Conservation (phyloP, 2,888 invertebrate species). For the Phrixothrix hirtus region DNA sequence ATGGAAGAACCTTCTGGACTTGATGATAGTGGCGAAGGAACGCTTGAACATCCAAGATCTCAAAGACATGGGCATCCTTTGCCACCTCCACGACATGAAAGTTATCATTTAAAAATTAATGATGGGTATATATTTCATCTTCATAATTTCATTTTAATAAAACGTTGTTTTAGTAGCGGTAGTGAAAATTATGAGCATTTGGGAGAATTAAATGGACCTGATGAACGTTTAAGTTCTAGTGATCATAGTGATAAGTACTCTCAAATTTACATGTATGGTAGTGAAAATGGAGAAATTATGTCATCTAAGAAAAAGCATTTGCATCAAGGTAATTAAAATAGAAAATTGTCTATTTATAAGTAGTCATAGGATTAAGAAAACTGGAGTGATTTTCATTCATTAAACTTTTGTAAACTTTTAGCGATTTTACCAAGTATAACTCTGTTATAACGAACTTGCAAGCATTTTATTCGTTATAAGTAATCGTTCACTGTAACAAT, state of each 20-base stretch:
- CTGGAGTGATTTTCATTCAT: too few relatives aligned
- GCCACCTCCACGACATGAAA: slow-evolving; percentile 77
- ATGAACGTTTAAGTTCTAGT: slow-evolving; percentile 63
- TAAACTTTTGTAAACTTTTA: background rate
- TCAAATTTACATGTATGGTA: slow-evolving; percentile 67
- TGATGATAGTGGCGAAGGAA: slow-evolving; percentile 71
- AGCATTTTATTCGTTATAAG: too few relatives aligned
- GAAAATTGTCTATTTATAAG: too few relatives aligned
- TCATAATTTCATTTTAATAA: slow-evolving; percentile 1
- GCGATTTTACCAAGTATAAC: too few relatives aligned
- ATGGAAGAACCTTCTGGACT: slow-evolving; percentile 71
- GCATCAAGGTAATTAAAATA: slow-evolving; percentile 35
- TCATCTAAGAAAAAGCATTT: slow-evolving; percentile 42
- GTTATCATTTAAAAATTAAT: slow-evolving; percentile 71
- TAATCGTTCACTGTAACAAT: too few relatives aligned
- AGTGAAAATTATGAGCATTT: slow-evolving; percentile 71
- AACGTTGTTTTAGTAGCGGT: slow-evolving; percentile 57
- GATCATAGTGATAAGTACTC: slow-evolving; percentile 71
- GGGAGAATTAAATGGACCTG: slow-evolving; percentile 63
- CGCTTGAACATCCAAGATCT: slow-evolving; percentile 71
- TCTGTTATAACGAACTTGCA: too few relatives aligned
- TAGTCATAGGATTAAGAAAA: too few relatives aligned
- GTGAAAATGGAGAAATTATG: slow-evolving; percentile 58
- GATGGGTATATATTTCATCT: slow-evolving; percentile 55
- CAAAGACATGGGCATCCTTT: slow-evolving; percentile 60